These are phyloP conservation scores for Bambusicola thoracicus DNA, from an alignment of 2,113 vertebrate genomes.

Conservation along the genomic window DNA sequence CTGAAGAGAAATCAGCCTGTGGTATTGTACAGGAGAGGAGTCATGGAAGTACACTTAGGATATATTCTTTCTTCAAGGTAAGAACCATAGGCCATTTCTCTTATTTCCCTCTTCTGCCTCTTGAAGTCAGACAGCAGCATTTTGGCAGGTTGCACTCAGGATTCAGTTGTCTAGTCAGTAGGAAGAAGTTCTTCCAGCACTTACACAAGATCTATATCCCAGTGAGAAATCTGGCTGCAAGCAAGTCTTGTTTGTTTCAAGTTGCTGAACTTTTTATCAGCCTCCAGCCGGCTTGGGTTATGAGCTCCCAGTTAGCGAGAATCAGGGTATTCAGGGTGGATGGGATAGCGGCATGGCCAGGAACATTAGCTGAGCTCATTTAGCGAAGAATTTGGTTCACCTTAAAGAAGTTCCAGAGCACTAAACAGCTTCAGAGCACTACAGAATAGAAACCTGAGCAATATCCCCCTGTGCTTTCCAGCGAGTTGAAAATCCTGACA, in stretches of 20 bases:
- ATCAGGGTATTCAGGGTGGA: not conserved
- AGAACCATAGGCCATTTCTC: not conserved
- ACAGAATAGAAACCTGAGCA: not conserved
- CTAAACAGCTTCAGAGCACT: not conserved
- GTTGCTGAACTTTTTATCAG: not conserved
- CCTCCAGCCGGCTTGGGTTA: not conserved
- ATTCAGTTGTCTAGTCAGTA: not conserved
- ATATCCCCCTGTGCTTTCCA: not conserved
- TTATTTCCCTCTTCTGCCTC: not conserved
- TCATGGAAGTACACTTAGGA: not conserved
- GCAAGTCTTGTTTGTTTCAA: not conserved
- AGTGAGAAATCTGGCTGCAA: not conserved
- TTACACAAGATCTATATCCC: not conserved
- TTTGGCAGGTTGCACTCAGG: not conserved
- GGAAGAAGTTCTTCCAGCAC: not conserved
- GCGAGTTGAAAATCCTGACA: not conserved
- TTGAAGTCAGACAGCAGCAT: not conserved
- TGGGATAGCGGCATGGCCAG: not conserved
- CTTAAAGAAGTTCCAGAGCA: not conserved
- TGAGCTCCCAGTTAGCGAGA: not conserved
- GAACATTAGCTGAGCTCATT: not conserved
- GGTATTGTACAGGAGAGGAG: not conserved
- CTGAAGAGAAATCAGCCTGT: not conserved
- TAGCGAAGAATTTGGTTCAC: not conserved
- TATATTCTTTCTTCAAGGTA: not conserved